Conservation (phyloP, 2,888 invertebrate genomes). For the Ernsta delagoae region DNA sequence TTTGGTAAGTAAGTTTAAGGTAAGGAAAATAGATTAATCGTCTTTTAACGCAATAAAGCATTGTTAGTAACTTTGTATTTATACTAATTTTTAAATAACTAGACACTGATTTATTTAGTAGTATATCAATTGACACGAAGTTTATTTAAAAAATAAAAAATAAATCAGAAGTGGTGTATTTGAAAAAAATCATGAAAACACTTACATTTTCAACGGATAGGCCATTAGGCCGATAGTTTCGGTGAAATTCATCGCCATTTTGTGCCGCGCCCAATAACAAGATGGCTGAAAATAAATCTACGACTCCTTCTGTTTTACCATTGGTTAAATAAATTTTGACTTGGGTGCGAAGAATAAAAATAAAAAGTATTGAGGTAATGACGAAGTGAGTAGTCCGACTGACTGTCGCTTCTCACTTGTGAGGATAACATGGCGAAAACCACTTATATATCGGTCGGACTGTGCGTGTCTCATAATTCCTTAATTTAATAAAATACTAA, state of each 20-base stretch:
- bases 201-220: slow-evolving; percentile 77
- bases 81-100: no score
- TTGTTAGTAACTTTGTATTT: no score
- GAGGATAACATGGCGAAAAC: slow-evolving; percentile 43
- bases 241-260: slow-evolving; percentile 74
- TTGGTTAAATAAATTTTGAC: slow-evolving; percentile 49
- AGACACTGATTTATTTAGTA: no score
- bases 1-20: no score
- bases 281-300: slow-evolving; percentile 42
- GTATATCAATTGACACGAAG: no score
- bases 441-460: slow-evolving; percentile 74
- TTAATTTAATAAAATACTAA: slow-evolving; percentile 84
- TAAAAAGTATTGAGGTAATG: slow-evolving; percentile 49
- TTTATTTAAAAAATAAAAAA: slow-evolving; percentile 11
- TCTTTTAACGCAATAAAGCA: no score
- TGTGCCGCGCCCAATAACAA: slow-evolving; percentile 61
- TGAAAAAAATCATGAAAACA: slow-evolving; percentile 43
- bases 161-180: no score
- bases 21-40: no score
- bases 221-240: slow-evolving; percentile 73
- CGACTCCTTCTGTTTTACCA: slow-evolving; percentile 48
- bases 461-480: slow-evolving; percentile 76
- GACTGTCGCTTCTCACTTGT: slow-evolving; percentile 83
- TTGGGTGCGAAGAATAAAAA: slow-evolving; percentile 44
- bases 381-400: slow-evolving; percentile 85